Evolutionary conservation across 2,113 vertebrate genomes (phyloP), one percentile per base, ranked within the genome.

Genomic region (Cynocephalus volans): DNA sequence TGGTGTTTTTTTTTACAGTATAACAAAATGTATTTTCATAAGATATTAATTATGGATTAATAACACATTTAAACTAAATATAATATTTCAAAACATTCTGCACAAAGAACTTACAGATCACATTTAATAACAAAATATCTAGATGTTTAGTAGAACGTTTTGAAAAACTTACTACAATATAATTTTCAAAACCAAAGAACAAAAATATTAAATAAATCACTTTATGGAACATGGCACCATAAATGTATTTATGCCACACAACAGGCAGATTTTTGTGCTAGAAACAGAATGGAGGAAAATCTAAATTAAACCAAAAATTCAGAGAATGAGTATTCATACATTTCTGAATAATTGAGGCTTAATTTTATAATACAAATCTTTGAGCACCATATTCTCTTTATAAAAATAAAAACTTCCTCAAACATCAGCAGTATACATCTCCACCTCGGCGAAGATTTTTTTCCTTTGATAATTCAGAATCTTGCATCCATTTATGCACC

Each of bases 351-450:
- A 5, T 24, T 31, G 33, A 65, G 11, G 33, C n/a, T 93, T 93
- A 75, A 62, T 50, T 70, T 14, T 65, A 9, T 58, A 88, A 33
- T 24, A 26, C 19, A 76, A 1, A 10, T 62, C 72, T 69, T 24
- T 23, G n/a, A 58, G 26, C 56, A n/a, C n/a, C n/a, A 80, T 85
- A 64, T 54, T 83, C 56, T 90, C 31, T 24, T 72, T 80, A 93
- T 58, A 73, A 92, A 92, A 81, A 72, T n/a, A 84, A 65, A 94
- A 88, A 50, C 33, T 24, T 85, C 58, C 11, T 31, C 41, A 80
- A 79, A 84, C 12, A 45, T 87, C 13, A 90, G n/a, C 15, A 85
- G 56, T 54, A 23, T 24, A 65, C 2, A 45, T 75, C 67, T 87
- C 62, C 31, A 73, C 5, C 56, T 65, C n/a, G 72, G 52, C 60